Conservation (phyloP, 1,140 invertebrate genomes). For the Argopecten irradians region DNA sequence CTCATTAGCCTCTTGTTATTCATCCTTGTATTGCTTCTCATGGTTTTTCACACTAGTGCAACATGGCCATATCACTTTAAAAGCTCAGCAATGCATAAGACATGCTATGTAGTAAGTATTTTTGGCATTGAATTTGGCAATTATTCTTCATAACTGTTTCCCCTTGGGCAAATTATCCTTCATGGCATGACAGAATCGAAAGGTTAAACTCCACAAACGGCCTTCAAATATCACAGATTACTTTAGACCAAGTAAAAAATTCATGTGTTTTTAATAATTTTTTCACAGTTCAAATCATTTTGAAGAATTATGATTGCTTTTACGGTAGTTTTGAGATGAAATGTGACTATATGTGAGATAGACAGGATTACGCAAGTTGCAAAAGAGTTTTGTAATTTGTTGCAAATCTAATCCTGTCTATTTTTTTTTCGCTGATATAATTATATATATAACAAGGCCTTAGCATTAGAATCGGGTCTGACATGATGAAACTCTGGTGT, state of each 20-base stretch:
- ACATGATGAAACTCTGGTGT: background rate
- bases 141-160: constrained; percentile 17
- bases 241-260: background rate
- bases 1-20: too few relatives aligned
- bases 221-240: background rate
- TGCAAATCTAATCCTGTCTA: background rate
- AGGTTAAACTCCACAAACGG: background rate
- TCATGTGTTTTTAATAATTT: background rate
- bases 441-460: background rate
- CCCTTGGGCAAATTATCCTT: background rate
- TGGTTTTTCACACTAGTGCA: too few relatives aligned
- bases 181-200: background rate
- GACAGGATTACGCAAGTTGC: background rate
- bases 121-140: background rate
- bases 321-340: background rate
- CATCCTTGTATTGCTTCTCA: too few relatives aligned
- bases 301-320: background rate
- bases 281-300: background rate
- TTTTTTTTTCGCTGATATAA: background rate
- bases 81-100: too few relatives aligned
- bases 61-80: too few relatives aligned
- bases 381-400: background rate
- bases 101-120: background rate
- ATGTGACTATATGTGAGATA: background rate
- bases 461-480: background rate